phyloP scores from a whole-genome alignment of 2,113 vertebrate species.

The Antechinus flavipes region DNA sequence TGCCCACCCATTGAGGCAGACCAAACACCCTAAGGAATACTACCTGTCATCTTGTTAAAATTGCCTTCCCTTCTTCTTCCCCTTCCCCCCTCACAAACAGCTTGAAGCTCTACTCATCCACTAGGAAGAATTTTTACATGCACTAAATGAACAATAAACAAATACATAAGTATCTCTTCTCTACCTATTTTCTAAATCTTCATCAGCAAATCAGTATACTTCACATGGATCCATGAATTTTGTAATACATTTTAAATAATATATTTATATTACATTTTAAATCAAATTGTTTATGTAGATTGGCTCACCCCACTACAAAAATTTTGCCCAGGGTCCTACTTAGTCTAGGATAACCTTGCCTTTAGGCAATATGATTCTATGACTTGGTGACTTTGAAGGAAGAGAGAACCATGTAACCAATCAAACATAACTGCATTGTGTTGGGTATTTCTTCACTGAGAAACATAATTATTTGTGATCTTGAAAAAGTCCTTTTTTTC shows the following conservation, averaged over 20 bases:
- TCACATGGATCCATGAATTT: background rate
- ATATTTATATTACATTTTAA: no score
- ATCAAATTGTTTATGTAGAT: background rate
- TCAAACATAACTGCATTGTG: background rate
- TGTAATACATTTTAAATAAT: background rate
- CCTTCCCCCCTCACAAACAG: background rate
- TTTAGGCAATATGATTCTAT: background rate
- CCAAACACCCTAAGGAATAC: background rate
- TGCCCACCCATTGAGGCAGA: background rate
- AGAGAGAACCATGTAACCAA: background rate
- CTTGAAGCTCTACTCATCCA: background rate
- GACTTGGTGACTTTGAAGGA: background rate
- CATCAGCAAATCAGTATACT: background rate
- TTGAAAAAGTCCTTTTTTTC: background rate
- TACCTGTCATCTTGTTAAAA: background rate
- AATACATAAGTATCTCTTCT: background rate
- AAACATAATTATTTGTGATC: background rate
- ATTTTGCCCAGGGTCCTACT: background rate
- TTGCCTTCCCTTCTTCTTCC: no score
- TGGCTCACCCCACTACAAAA: background rate
- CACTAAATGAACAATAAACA: background rate
- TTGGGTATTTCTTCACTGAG: background rate
- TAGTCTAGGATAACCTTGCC: no score
- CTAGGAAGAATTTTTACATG: background rate
- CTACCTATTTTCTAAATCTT: background rate